phyloP scores from a whole-genome alignment of 2,888 invertebrate genomes.

The Micropterix aruncella region DNA sequence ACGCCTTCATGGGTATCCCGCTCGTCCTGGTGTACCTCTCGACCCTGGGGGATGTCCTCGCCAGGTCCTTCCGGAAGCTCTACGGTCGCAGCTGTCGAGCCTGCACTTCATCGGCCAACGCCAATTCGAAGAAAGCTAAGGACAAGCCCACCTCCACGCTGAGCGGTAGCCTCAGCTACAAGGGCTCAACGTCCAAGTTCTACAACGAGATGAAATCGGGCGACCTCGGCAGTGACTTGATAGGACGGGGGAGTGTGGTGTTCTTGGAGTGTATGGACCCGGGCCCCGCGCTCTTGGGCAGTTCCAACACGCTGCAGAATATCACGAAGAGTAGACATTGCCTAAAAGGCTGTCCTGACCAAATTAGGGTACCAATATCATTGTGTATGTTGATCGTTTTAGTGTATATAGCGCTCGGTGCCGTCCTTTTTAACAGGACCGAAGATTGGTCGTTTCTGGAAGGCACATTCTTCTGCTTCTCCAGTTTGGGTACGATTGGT shows the following conservation, averaged over 20 bases:
- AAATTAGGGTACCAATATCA: conserved; percentile 72
- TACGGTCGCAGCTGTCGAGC: conserved; percentile 43
- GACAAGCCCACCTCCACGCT: conserved; percentile 14
- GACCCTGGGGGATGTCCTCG: conserved; percentile 73
- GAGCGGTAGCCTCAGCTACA: conserved; percentile 19
- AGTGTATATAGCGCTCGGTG: conserved; percentile 79
- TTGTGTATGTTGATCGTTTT: conserved; percentile 76
- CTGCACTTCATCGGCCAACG: conserved; percentile 18
- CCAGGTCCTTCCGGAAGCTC: conserved; percentile 60
- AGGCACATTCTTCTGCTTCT: conserved; percentile 71
- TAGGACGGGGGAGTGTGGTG: conserved; percentile 21
- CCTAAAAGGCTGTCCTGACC: conserved; percentile 35
- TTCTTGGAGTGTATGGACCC: conserved; percentile 20
- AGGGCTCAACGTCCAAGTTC: conserved; percentile 18
- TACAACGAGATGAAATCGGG: conserved; percentile 1
- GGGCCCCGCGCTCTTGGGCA: conserved; percentile 10
- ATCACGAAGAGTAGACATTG: conserved; percentile 21
- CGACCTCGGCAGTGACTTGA: conserved; percentile 8
- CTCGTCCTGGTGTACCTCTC: conserved; percentile 79
- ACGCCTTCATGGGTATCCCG: conserved; percentile 78
- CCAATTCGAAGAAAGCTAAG: conserved; percentile 6
- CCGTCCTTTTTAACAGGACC: conserved; percentile 76
- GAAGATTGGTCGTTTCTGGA: conserved; percentile 88
- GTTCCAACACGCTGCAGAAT: conserved; percentile 8
- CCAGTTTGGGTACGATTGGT: conserved; percentile 68